These are phyloP conservation scores for Megalopta genalis DNA, from an alignment of 1,140 invertebrate genomes.

Conservation along the genomic window DNA sequence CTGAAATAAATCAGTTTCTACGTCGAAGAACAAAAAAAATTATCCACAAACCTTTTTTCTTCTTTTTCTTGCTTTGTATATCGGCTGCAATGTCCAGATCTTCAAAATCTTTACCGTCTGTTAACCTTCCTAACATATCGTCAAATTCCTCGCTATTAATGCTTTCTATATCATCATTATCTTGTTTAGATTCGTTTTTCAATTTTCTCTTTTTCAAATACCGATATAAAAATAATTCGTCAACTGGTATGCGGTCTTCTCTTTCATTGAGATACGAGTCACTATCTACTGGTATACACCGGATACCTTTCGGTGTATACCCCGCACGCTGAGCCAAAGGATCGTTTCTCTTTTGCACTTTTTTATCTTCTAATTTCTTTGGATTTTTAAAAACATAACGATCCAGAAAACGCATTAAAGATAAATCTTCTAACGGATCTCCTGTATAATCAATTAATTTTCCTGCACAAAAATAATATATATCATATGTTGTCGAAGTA, in stretches of 20 bases:
- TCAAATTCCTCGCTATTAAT: slow-evolving; percentile 95
- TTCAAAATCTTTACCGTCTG: slow-evolving; percentile 81
- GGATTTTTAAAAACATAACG: slow-evolving; percentile 98
- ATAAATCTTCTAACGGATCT: slow-evolving; percentile 96
- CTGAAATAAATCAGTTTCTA: background rate
- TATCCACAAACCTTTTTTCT: slow-evolving; percentile 64
- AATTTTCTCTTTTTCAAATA: slow-evolving; percentile 77
- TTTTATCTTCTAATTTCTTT: slow-evolving; percentile 84
- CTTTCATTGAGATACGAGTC: slow-evolving; percentile 85
- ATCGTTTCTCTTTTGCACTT: slow-evolving; percentile 69
- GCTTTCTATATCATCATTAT: slow-evolving; percentile 86
- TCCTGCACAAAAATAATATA: slow-evolving; percentile 75
- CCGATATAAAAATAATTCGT: slow-evolving; percentile 90
- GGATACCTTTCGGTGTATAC: slow-evolving; percentile 83
- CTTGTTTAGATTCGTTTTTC: slow-evolving; percentile 68
- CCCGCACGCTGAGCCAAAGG: slow-evolving; percentile 79
- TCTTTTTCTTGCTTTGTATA: slow-evolving; percentile 72
- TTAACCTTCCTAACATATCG: slow-evolving; percentile 86
- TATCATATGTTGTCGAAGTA: background rate
- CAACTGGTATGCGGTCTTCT: slow-evolving; percentile 87
- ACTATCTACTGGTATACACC: slow-evolving; percentile 85
- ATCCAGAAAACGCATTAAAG: slow-evolving; percentile 93
- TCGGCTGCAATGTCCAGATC: slow-evolving; percentile 81
- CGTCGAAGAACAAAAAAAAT: slow-evolving; percentile 12
- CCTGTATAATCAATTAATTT: slow-evolving; percentile 91